Conservation (phyloP, 1,140 invertebrate species). For the Battus philenor region DNA sequence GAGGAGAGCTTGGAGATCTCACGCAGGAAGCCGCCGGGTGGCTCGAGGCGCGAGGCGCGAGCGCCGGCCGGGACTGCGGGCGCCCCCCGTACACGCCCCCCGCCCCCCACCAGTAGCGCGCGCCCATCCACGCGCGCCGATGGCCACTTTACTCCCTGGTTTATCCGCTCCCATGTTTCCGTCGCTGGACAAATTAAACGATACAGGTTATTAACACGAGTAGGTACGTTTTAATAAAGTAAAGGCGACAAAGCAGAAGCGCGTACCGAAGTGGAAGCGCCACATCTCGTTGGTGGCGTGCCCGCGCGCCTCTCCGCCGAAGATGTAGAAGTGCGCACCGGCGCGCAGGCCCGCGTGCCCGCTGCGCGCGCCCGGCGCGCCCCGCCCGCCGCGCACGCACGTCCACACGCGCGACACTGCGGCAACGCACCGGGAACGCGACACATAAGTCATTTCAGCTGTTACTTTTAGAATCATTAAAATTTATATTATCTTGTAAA, state of each 20-base stretch:
- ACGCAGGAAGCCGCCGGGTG: constrained; percentile 77
- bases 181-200: constrained; percentile 73
- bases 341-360: constrained; percentile 89
- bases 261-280: constrained; percentile 90
- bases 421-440: neutral
- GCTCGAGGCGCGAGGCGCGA: constrained; percentile 17
- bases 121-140: constrained; percentile 78
- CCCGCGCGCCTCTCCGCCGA: constrained; percentile 87
- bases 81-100: constrained; percentile 30
- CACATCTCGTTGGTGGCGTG: constrained; percentile 87
- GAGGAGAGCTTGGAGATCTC: constrained; percentile 86
- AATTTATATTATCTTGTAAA: no score
- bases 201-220: neutral
- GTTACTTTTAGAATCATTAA: no score
- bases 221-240: no score
- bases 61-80: constrained; percentile 7
- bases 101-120: constrained; percentile 60
- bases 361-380: constrained; percentile 85
- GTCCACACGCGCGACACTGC: constrained; percentile 82
- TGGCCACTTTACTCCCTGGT: constrained; percentile 82
- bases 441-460: no score
- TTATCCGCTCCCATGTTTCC: constrained; percentile 86
- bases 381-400: constrained; percentile 80
- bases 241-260: no score
- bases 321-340: constrained; percentile 87